Evolutionary conservation across 2,797 vertebrate genomes (phyloP).

Genomic region (Leptatherina wallacei): DNA sequence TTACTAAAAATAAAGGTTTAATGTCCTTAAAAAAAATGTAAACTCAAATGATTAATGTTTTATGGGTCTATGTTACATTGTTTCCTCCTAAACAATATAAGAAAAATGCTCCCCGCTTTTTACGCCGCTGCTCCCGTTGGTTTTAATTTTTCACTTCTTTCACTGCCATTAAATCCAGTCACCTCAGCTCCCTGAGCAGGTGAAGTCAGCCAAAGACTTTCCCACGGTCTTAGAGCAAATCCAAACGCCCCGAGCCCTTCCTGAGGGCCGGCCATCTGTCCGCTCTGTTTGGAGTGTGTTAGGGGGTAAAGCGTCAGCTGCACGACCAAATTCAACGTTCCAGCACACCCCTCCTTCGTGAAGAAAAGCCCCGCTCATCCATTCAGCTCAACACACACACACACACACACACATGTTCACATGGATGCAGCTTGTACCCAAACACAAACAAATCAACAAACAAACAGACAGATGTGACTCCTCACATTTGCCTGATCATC

Average conservation of each 20-base stretch:
- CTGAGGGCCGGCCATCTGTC: conserved; percentile 86
- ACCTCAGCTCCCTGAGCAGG: conserved; percentile 82
- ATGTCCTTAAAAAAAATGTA: conserved; percentile 16
- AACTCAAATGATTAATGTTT: conserved; percentile 21
- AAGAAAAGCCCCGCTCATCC: conserved; percentile 71
- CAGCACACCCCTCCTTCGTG: conserved; percentile 79
- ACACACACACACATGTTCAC: conserved; percentile 43
- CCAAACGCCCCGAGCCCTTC: conserved; percentile 81
- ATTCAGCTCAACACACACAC: conserved; percentile 49
- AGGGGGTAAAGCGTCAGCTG: conserved; percentile 83
- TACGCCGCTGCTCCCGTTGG: conserved; percentile 37
- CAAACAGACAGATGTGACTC: conserved; percentile 69
- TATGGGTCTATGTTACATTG: conserved; percentile 13
- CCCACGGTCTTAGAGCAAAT: conserved; percentile 86
- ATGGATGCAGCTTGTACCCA: conserved; percentile 64
- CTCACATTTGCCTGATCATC: conserved; percentile 44
- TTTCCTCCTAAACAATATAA: conserved; percentile 22
- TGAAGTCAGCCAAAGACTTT: conserved; percentile 87
- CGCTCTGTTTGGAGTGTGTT: conserved; percentile 82
- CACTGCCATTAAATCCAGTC: conserved; percentile 80
- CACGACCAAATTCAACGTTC: conserved; percentile 86
- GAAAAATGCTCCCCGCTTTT: conserved; percentile 24
- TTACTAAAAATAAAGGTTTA: conserved; percentile 21
- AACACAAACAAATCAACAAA: conserved; percentile 76
- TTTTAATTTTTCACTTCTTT: conserved; percentile 75